Percentiles rank a stretch among this genome's conserved stretches.
These are phyloP conservation scores for Netelia virgata DNA, from an alignment of 2,888 invertebrate species.

Conservation along the genomic window DNA sequence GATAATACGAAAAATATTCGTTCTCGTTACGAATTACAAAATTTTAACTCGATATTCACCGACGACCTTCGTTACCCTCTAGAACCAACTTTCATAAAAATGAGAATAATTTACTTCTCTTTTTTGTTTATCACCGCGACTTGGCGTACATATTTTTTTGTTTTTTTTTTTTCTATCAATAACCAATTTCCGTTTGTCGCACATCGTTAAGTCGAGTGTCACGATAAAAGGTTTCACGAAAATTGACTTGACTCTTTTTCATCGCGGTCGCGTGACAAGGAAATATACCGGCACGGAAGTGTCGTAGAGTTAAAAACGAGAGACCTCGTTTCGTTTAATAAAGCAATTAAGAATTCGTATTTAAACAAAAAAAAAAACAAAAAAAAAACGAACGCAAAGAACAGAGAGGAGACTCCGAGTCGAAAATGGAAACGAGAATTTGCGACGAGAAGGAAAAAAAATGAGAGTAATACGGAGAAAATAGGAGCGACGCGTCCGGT, in stretches of 20 bases:
- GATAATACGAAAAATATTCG: too few species aligned
- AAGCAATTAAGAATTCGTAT: not conserved
- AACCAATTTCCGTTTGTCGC: not conserved
- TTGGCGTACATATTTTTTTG: too few species aligned
- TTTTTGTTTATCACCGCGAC: not conserved
- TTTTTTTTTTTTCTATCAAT: not conserved
- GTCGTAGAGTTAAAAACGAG: too few species aligned
- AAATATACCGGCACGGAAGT: too few species aligned
- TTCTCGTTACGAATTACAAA: too few species aligned
- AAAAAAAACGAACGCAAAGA: not conserved
- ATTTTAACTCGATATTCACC: too few species aligned
- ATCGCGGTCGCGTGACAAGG: too few species aligned
- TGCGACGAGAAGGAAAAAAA: not conserved
- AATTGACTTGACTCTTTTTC: too few species aligned
- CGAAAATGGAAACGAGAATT: not conserved
- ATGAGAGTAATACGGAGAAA: slow-evolving; percentile 16
- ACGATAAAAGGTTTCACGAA: not conserved
- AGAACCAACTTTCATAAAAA: not conserved
- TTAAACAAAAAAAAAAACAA: not conserved
- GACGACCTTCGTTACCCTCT: too few species aligned
- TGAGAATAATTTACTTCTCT: not conserved
- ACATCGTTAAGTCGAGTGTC: not conserved
- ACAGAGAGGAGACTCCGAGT: not conserved
- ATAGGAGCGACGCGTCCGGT: slow-evolving; percentile 22
- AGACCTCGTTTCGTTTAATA: too few species aligned